Evolutionary conservation across 1,140 invertebrate genomes (phyloP).

Genomic region (Drosophila kikkawai): DNA sequence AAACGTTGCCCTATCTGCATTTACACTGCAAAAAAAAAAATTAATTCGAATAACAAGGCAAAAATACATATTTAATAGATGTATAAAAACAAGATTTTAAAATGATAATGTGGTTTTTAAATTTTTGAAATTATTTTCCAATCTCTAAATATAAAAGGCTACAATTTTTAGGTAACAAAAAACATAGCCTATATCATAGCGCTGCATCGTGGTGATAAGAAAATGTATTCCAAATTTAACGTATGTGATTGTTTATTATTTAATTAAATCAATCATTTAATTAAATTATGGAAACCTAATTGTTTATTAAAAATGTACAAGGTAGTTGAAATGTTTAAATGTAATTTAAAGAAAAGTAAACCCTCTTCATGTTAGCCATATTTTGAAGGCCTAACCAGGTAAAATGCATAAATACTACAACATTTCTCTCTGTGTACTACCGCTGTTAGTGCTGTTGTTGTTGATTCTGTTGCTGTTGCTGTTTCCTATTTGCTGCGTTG

Average conservation of each 20-base stretch:
- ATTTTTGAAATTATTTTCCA: too few relatives aligned
- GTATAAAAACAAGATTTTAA: too few relatives aligned
- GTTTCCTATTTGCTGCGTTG: constrained; percentile 23
- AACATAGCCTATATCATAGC: neutral
- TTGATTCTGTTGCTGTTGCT: constrained; percentile 31
- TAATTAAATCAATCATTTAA: neutral
- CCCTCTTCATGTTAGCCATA: too few relatives aligned
- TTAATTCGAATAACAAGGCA: neutral
- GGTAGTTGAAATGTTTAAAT: too few relatives aligned
- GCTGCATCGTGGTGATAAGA: neutral
- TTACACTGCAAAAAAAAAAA: constrained; percentile 17
- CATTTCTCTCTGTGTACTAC: constrained; percentile 8
- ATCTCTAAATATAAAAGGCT: neutral
- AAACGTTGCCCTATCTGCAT: constrained; percentile 54
- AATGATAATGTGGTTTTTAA: too few relatives aligned
- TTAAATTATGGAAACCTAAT: too few relatives aligned
- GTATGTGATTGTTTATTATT: neutral
- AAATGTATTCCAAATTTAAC: neutral
- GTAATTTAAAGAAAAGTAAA: too few relatives aligned
- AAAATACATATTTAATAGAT: neutral
- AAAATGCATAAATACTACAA: too few relatives aligned
- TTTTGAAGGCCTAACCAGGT: too few relatives aligned
- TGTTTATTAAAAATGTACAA: too few relatives aligned
- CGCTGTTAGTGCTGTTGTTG: constrained; percentile 24
- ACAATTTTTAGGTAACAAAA: neutral